Conservation (phyloP, 2,797 vertebrate species). For the Buphagus erythrorhynchus region DNA sequence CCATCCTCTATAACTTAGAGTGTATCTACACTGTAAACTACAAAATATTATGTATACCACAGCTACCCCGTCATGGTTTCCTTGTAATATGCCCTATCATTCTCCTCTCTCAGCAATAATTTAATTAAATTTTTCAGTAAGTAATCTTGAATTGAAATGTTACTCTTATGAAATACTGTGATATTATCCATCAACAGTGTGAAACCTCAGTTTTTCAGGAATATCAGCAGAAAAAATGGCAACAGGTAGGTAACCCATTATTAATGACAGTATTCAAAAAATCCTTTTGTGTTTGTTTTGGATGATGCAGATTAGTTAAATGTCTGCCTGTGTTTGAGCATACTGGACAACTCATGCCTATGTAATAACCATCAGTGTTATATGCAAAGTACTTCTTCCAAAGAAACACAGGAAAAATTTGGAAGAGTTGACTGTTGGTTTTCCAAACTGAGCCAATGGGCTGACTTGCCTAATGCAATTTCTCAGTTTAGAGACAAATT, state of each 20-base stretch:
- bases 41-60: neutral
- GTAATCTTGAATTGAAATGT: neutral
- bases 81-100: neutral
- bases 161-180: neutral
- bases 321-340: neutral
- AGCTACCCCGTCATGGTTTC: accelerated
- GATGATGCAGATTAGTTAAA: neutral
- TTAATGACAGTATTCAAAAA: neutral
- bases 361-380: neutral
- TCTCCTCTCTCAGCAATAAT: neutral
- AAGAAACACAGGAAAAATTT: neutral
- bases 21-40: neutral
- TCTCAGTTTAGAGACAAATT: neutral
- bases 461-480: neutral
- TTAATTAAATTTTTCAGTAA: neutral
- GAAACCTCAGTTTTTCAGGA: neutral
- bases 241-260: neutral
- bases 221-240: neutral
- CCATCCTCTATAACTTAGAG: neutral
- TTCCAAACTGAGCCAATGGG: neutral
- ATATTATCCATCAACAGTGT: neutral
- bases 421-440: neutral
- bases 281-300: neutral
- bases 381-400: neutral
- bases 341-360: neutral